Base-by-base conservation (phyloP, 2,888 invertebrate genomes). In the Nysson spinosus region DNA sequence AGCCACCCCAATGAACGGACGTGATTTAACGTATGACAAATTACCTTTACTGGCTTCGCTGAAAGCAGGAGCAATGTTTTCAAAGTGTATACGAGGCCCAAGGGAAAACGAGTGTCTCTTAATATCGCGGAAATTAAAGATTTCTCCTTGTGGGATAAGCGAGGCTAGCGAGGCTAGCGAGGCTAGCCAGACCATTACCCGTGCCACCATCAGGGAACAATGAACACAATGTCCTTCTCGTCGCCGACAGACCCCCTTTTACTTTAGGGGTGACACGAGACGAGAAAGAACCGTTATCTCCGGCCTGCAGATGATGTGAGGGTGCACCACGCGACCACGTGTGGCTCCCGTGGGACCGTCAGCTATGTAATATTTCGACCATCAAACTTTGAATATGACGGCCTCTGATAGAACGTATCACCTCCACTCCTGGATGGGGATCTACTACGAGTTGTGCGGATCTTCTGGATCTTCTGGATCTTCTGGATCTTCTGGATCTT, bases 101-200 rank as follows among this genome's bases (percentile, higher is more conserved):
- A 28, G 77, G 77, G 80, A 78, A 40, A n/a, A 24, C 37, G 57
- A 63, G 63, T 62, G 69, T 72, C 72, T 75, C 74, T 76, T 78
- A 80, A 79, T 75, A 73, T 58, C 74, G 65, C 54, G 74, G 75
- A 80, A 84, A 83, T 83, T 80, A 78, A 82, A 84, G 81, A 81
- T 80, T 75, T 75, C 72, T 70, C 57, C 46, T 62, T 34, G 66
- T 67, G 37, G 52, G 71, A 60, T 69, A 58, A 16, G 35, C 49
- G 55, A 55, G 63, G 60, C 58, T 42, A n/a, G n/a, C n/a, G n/a
- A n/a, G n/a, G n/a, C n/a, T n/a, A n/a, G n/a, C n/a, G n/a, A n/a
- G n/a, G n/a, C n/a, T n/a, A n/a, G n/a, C n/a, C n/a, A n/a, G 64
- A 65, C 80, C 77, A 83, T 83, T 81, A 80, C 72, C 77, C 65